Evolutionary conservation across 2,113 vertebrate genomes (phyloP).

Genomic region (Arothron firmamentum): DNA sequence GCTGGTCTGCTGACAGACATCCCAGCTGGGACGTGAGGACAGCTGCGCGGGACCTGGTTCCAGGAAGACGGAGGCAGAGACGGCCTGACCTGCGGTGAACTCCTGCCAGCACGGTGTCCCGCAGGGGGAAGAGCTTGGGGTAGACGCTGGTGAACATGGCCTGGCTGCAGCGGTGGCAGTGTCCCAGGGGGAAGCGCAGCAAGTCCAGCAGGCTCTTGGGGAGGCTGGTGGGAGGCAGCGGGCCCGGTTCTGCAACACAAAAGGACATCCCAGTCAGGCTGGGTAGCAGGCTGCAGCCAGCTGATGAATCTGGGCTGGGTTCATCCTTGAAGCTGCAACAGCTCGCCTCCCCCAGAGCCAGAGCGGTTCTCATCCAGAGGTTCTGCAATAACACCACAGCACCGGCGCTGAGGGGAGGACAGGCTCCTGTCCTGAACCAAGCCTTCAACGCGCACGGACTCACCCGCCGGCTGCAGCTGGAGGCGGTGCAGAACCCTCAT

Average conservation of each 20-base stretch:
- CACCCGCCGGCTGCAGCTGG: constrained; percentile 76
- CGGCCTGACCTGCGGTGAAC: constrained; percentile 87
- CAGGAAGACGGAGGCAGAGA: background rate
- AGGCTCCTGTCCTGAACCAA: background rate
- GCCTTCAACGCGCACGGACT: background rate
- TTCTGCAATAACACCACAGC: too few species aligned
- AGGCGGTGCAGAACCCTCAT: constrained; percentile 82
- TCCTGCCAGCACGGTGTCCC: constrained; percentile 89
- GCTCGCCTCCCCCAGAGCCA: too few species aligned
- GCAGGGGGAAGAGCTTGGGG: constrained; percentile 92
- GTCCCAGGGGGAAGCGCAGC: constrained; percentile 88
- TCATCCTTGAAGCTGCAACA: too few species aligned
- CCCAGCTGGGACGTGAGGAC: too few species aligned
- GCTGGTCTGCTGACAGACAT: background rate
- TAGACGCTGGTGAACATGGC: constrained; percentile 97
- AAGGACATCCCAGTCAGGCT: background rate
- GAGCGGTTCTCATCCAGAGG: too few species aligned
- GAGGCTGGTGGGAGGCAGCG: constrained; percentile 81
- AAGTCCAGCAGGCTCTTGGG: constrained; percentile 89
- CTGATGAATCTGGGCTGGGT: too few species aligned
- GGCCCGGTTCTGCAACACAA: constrained; percentile 74
- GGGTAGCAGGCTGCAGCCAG: too few species aligned
- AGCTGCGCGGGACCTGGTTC: too few species aligned
- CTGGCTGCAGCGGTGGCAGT: constrained; percentile 94
- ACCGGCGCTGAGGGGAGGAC: background rate